phyloP scores from a whole-genome alignment of 2,797 vertebrate species.

The Neopelma chrysocephalum region DNA sequence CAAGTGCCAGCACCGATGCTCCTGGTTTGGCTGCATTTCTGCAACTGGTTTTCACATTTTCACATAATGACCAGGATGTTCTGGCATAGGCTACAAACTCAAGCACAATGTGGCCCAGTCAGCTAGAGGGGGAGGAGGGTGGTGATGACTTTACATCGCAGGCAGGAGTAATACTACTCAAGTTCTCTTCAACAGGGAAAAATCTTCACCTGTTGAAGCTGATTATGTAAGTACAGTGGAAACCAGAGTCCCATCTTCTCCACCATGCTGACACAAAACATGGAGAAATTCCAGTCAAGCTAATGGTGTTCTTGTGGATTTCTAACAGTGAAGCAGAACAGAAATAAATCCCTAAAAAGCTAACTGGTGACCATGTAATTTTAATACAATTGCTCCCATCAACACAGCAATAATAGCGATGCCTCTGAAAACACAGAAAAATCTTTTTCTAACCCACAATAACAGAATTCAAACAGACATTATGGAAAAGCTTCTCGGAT shows the following conservation, averaged over 20 bases:
- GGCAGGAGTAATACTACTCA: neutral
- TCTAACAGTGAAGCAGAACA: conserved; percentile 16
- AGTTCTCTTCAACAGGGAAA: neutral
- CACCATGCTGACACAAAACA: neutral
- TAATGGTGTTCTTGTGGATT: neutral
- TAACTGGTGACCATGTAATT: conserved; percentile 38
- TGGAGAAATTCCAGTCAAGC: conserved; percentile 1
- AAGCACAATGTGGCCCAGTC: neutral
- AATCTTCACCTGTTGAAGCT: neutral
- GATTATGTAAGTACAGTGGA: neutral
- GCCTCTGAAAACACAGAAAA: conserved; percentile 20
- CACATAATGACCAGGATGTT: neutral
- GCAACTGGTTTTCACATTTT: neutral
- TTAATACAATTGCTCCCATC: conserved; percentile 7
- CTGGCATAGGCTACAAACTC: neutral
- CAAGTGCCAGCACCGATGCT: neutral
- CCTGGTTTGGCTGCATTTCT: neutral
- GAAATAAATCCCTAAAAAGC: neutral
- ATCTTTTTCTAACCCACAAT: neutral
- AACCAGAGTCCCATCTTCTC: neutral
- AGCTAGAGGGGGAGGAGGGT: neutral
- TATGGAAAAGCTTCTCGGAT: conserved; percentile 29
- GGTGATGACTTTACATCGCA: neutral
- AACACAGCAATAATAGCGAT: neutral
- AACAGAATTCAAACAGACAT: conserved; percentile 3